A percentile compares a stretch with the other conserved stretches of the same genome.
phyloP scores from a whole-genome alignment of 1,140 invertebrate genomes.

The Calycopis cecrops region DNA sequence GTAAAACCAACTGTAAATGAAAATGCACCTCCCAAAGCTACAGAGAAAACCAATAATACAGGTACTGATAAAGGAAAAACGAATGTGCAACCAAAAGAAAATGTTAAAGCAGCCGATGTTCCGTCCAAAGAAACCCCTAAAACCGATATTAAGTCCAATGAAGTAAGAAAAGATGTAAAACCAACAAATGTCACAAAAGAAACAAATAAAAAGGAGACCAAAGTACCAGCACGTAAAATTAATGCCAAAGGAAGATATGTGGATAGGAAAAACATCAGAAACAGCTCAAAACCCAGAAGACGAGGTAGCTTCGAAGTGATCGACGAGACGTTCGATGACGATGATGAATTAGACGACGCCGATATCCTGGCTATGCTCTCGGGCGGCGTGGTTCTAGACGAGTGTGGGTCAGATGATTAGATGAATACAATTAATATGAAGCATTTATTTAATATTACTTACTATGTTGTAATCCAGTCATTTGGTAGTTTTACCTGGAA shows the following conservation, averaged over 20 bases:
- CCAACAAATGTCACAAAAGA: background rate
- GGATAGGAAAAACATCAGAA: background rate
- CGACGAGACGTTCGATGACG: conserved; percentile 27
- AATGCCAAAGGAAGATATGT: background rate
- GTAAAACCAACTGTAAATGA: background rate
- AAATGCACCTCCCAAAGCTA: background rate
- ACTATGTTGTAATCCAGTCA: too few species aligned
- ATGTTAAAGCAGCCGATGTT: background rate
- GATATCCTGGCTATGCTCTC: conserved; percentile 53
- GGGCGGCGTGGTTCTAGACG: conserved; percentile 51
- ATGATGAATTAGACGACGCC: conserved; percentile 49
- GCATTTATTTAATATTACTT: too few species aligned
- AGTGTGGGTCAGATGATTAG: conserved; percentile 47
- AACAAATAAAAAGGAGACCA: background rate
- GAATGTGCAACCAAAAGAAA: conserved; percentile 5
- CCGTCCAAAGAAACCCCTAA: too few species aligned
- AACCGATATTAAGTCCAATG: background rate
- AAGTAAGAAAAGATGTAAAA: background rate
- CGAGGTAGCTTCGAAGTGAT: background rate
- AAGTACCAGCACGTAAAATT: background rate
- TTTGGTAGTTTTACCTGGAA: too few species aligned
- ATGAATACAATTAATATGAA: too few species aligned
- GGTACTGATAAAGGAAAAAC: background rate
- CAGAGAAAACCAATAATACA: background rate
- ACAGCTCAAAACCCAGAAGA: background rate